Evolutionary conservation across 2,113 vertebrate species (phyloP), one percentile per base, ranked within the genome.

Genomic region (Platichthys flesus): DNA sequence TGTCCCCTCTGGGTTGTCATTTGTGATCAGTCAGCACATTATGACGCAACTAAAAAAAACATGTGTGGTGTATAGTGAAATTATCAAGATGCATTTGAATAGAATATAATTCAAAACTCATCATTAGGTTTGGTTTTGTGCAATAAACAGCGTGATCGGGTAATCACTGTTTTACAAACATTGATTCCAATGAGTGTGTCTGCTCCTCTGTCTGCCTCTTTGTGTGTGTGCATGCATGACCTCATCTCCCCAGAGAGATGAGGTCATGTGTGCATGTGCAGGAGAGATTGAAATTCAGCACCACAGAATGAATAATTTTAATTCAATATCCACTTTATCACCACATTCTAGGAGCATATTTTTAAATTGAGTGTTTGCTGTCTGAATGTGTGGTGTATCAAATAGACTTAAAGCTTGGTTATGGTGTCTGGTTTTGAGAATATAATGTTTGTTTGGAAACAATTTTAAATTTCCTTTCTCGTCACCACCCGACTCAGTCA

Each of bases 171-270:
- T 71, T 67, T 45, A 14, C 28, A 73, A 21, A 63, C 31, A 54
- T 5, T 54, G 6, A 31, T 31, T 31, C 31, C 6, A 45, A 65
- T 71, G 20, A 7, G 2, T 24, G 16, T 28, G 66, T 28, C 15
- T 69, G 76, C 78, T 54, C 76, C 55, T 65, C 26, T 77, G 21
- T 64, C 28, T 18, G 13, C 20, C 0, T 51, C 47, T 49, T 69
- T 77, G 24, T 78, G 47, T 68, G 13, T 57, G 58, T 35, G 63
- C 54, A 60, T 9, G 35, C 8, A 71, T 86, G 87, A 87, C 15
- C 59, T 85, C 83, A 85, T 82, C 73, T 78, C 88, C 12, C 78
- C 3, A n/a, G 83, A 9, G 83, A 88, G 63, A 84, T 84, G 77
- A 82, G 58, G 24, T 89, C 63, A 83, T 72, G 26, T 2, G 3